Conservation (phyloP, 2,888 invertebrate genomes). For the Molorchus minor region DNA sequence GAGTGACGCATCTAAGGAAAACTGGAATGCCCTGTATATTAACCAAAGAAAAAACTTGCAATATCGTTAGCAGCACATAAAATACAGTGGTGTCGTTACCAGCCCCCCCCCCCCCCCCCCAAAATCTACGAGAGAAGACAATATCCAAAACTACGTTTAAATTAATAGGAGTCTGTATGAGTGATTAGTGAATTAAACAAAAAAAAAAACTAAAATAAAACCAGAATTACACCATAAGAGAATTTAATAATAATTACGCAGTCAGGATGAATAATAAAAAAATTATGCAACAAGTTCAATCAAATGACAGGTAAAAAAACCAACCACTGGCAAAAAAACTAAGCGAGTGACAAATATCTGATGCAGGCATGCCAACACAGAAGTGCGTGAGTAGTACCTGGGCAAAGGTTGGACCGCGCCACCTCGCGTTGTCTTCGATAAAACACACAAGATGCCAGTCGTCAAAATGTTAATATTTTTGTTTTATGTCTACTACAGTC, state of each 20-base stretch:
- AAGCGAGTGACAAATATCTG: slow-evolving; percentile 62
- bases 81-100: slow-evolving; percentile 8
- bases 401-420: slow-evolving; percentile 54
- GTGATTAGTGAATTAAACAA: slow-evolving; percentile 50
- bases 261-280: slow-evolving; percentile 47
- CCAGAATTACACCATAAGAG: slow-evolving; percentile 44
- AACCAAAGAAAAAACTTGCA: slow-evolving; percentile 3
- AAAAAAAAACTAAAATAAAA: too few relatives aligned
- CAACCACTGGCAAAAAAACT: slow-evolving; percentile 56
- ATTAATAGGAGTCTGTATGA: slow-evolving; percentile 33
- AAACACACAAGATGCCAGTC: slow-evolving; percentile 41
- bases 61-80: neutral
- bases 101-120: too few relatives aligned
- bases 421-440: slow-evolving; percentile 54
- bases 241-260: slow-evolving; percentile 45
- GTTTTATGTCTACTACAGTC: neutral
- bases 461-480: slow-evolving; percentile 15
- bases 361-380: slow-evolving; percentile 65
- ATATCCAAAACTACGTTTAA: slow-evolving; percentile 53
- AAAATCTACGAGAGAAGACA: slow-evolving; percentile 51
- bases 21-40: too few relatives aligned
- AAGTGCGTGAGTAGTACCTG: slow-evolving; percentile 62
- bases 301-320: slow-evolving; percentile 51
- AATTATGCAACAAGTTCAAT: slow-evolving; percentile 53
- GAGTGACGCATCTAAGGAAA: too few relatives aligned